These are phyloP conservation scores for Triops cancriformis DNA, from an alignment of 1,140 invertebrate genomes.

Conservation along the genomic window DNA sequence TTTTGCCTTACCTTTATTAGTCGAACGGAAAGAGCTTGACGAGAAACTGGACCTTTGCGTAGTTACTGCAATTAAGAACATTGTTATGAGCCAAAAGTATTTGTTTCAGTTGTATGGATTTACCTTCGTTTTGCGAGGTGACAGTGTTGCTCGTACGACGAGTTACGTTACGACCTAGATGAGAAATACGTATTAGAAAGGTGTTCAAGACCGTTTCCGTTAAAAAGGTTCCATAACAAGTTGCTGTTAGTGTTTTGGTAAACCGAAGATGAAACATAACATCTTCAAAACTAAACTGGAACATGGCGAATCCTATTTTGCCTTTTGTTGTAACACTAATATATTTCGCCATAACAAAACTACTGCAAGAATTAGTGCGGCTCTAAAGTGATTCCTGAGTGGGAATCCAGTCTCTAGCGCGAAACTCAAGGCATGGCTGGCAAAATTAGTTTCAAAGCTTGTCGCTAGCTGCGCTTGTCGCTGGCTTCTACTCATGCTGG, in stretches of 20 bases:
- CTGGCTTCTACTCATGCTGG: neutral
- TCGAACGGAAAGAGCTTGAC: neutral
- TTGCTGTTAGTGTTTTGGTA: neutral
- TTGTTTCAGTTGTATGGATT: neutral
- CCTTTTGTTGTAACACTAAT: neutral
- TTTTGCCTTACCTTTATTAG: neutral
- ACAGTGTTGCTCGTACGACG: neutral
- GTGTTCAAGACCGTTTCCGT: too few species aligned
- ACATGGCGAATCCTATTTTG: neutral
- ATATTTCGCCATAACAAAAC: neutral
- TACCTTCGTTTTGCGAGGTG: neutral
- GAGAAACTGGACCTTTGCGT: constrained; percentile 5
- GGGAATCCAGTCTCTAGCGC: neutral
- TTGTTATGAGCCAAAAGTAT: neutral
- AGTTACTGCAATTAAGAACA: neutral
- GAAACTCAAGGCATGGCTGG: neutral
- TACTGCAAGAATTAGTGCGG: neutral
- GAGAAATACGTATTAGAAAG: neutral
- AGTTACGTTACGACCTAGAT: neutral
- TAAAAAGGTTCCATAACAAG: neutral
- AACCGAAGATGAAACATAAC: neutral
- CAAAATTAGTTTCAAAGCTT: constrained; percentile 8
- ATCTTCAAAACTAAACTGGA: neutral
- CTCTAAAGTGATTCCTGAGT: neutral
- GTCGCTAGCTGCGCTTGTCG: neutral